Conservation (phyloP, 2,888 invertebrate genomes). For the Spodoptera littoralis region DNA sequence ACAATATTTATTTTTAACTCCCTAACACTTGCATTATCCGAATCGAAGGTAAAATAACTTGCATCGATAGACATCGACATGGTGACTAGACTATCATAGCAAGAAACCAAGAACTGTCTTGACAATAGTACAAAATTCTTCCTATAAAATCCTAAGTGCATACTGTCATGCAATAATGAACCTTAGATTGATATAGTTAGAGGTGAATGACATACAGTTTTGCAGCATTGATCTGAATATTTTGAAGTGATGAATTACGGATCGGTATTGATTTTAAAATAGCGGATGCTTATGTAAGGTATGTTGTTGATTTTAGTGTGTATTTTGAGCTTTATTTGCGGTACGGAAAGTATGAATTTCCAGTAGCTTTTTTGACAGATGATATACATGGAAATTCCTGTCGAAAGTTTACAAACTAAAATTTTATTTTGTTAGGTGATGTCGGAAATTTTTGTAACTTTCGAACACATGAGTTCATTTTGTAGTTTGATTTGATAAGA, state of each 20-base stretch:
- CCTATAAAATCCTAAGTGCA: conserved; percentile 1
- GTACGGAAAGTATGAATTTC: neutral
- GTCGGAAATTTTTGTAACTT: no score
- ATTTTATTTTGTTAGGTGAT: no score
- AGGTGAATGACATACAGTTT: conserved; percentile 33
- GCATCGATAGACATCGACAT: conserved; percentile 47
- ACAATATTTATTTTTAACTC: conserved; percentile 28
- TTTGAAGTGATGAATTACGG: neutral
- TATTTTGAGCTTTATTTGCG: neutral
- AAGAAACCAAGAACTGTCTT: no score
- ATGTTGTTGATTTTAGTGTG: conserved; percentile 12
- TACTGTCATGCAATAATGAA: conserved; percentile 33
- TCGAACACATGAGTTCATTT: no score
- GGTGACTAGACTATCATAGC: conserved; percentile 7
- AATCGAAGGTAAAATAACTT: conserved; percentile 42
- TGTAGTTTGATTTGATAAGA: no score
- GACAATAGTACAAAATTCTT: neutral
- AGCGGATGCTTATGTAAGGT: conserved; percentile 10
- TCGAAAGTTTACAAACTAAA: no score
- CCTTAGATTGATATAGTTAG: conserved; percentile 3
- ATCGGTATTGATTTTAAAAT: conserved; percentile 7
- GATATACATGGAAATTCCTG: no score
- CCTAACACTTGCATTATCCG: conserved; percentile 21
- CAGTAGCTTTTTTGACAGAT: no score
- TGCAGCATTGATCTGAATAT: conserved; percentile 28